Evolutionary conservation across 2,797 vertebrate species (phyloP).

Genomic region (Rhinichthys osculus): DNA sequence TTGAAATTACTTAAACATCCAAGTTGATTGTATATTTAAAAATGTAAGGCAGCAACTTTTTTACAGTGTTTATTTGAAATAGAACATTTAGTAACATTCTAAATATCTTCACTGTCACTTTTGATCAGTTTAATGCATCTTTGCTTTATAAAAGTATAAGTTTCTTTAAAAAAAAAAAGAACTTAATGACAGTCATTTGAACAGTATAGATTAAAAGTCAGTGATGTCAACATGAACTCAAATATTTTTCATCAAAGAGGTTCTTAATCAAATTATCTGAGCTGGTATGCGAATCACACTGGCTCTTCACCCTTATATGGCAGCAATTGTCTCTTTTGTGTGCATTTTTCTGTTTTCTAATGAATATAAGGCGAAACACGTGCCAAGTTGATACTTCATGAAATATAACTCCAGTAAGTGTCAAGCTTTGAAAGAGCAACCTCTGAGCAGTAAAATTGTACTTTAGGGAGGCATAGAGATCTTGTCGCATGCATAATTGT

Average conservation of each 20-base stretch:
- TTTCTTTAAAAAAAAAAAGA: not conserved
- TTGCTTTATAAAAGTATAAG: not conserved
- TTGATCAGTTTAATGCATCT: not conserved
- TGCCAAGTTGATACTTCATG: not conserved
- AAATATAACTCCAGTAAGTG: not conserved
- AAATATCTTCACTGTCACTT: too few species aligned
- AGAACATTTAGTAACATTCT: too few species aligned
- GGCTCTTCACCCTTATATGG: not conserved
- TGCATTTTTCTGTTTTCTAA: not conserved
- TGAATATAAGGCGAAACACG: not conserved
- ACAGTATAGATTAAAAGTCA: not conserved
- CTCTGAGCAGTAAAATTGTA: not conserved
- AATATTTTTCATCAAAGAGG: not conserved
- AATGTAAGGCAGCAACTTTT: too few species aligned
- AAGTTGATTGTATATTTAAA: too few species aligned
- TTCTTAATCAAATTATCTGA: not conserved
- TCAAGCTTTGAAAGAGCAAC: not conserved
- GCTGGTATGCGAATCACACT: not conserved
- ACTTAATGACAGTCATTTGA: not conserved
- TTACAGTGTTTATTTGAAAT: too few species aligned
- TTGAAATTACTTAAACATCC: too few species aligned
- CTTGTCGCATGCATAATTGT: not conserved
- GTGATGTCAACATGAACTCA: not conserved
- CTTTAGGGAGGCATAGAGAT: not conserved
- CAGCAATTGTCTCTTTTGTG: slow-evolving; percentile 1